These are phyloP conservation scores for Rapana venosa DNA, from an alignment of 2,888 invertebrate species.

Conservation along the genomic window DNA sequence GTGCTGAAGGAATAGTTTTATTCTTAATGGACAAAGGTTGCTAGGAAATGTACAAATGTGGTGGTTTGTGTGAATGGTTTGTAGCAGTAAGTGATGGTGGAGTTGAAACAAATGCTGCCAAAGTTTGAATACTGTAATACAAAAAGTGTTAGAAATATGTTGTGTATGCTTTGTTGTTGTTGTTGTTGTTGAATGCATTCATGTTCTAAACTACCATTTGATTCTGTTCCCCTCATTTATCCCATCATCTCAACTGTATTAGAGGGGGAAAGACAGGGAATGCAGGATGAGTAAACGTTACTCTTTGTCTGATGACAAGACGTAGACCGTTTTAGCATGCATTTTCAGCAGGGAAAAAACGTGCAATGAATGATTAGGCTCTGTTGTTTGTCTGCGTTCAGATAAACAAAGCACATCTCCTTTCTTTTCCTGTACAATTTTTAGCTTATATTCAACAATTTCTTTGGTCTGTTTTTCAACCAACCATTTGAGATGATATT, in stretches of 20 bases:
- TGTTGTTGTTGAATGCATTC: neutral
- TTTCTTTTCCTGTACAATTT: too few relatives aligned
- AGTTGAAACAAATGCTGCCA: neutral
- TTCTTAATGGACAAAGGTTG: neutral
- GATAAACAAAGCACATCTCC: too few relatives aligned
- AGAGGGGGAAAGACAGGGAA: neutral
- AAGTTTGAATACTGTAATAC: neutral
- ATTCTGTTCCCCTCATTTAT: neutral
- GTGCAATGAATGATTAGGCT: too few relatives aligned
- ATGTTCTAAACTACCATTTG: neutral
- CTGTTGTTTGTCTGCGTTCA: too few relatives aligned
- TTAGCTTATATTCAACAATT: too few relatives aligned
- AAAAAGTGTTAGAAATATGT: neutral
- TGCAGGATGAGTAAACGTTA: neutral
- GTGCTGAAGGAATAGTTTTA: neutral
- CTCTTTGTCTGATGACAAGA: neutral
- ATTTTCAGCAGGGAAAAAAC: too few relatives aligned
- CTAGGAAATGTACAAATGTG: neutral
- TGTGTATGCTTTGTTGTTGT: neutral
- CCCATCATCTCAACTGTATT: neutral
- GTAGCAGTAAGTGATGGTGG: neutral
- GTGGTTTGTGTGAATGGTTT: conserved; percentile 2
- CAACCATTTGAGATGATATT: too few relatives aligned
- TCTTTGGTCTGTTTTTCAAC: too few relatives aligned
- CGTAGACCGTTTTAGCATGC: too few relatives aligned